Conservation (phyloP, 2,888 invertebrate genomes). For the Lasioglossum zephyrum region DNA sequence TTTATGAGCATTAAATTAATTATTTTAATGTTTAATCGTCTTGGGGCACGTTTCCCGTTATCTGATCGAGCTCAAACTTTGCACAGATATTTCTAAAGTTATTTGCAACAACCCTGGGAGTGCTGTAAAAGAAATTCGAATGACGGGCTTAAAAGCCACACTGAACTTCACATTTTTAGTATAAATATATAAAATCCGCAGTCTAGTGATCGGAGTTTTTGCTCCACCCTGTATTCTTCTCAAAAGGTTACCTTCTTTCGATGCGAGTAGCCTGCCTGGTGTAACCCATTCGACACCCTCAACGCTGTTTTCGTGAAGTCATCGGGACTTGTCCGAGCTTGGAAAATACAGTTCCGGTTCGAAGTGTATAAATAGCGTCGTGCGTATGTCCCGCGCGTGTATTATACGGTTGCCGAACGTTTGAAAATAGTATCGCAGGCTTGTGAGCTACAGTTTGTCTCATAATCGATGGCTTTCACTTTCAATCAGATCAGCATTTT, state of each 20-base stretch:
- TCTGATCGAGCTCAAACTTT: no score
- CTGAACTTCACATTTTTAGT: no score
- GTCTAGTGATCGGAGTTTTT: background rate
- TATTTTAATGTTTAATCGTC: no score
- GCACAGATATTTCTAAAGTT: no score
- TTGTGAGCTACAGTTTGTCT: background rate
- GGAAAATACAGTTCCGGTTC: slow-evolving; percentile 72
- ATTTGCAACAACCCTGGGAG: no score
- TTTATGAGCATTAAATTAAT: no score
- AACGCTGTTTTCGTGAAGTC: background rate
- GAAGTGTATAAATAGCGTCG: slow-evolving; percentile 74
- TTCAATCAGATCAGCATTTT: no score
- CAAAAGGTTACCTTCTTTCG: background rate
- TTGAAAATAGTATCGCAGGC: background rate
- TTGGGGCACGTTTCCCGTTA: no score
- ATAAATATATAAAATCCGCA: no score
- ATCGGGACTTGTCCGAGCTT: background rate
- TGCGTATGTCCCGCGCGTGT: slow-evolving; percentile 42
- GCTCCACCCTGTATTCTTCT: background rate
- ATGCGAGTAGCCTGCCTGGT: background rate
- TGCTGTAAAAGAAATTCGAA: no score
- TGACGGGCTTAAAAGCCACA: no score
- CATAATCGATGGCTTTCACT: no score
- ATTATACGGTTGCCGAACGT: background rate
- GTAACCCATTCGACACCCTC: background rate